Base-by-base conservation (phyloP, 2,888 invertebrate species). In the Oligia fasciuncula region DNA sequence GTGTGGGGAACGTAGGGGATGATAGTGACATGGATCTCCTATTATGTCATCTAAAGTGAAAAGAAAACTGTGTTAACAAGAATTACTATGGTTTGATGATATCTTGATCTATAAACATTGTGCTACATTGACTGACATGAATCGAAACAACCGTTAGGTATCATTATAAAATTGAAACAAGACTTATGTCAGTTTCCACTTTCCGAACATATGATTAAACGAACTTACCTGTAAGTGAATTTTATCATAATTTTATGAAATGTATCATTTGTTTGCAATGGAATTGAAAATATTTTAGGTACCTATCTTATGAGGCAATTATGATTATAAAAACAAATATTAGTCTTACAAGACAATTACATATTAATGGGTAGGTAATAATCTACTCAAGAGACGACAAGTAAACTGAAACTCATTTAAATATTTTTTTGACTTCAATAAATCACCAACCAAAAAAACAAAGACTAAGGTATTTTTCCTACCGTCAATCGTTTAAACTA, bases 21-120 rank as follows among this genome's bases (percentile, higher is more conserved):
- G 63, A 29, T n/a, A 66, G 43, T 67, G 46, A 69, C 73, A 76
- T 67, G 40, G 57, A 71, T 71, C 29, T 46, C 14, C 14, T 13
- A 23, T 43, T 69, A 17, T 51, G 35, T 9, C n/a, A 73, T 8
- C 14, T 3, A 23, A 51, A 29, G 23, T 23, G 29, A 43, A 62
- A 63, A 71, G 40, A 57, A 43, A 73, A 66, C 51, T 63, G 35
- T 60, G 29, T 46, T 14, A 46, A n/a, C 17, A 29, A 46, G 5
- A 29, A 63, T 62, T 6, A 14, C 29, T 14, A 3, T n/a, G n/a
- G n/a, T 60, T 60, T n/a, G n/a, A n/a, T 54, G 54, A 54, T 54
- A 3, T 2, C 54, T n/a, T n/a, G 23, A 4, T 60, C 57, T 60
- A 4, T 60, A n/a, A 60, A n/a, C 11, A 60, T 60, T 4, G 11